Percentiles rank a stretch among this genome's conserved stretches.
phyloP scores from a whole-genome alignment of 2,797 vertebrate species.

The Taenioides sp. region DNA sequence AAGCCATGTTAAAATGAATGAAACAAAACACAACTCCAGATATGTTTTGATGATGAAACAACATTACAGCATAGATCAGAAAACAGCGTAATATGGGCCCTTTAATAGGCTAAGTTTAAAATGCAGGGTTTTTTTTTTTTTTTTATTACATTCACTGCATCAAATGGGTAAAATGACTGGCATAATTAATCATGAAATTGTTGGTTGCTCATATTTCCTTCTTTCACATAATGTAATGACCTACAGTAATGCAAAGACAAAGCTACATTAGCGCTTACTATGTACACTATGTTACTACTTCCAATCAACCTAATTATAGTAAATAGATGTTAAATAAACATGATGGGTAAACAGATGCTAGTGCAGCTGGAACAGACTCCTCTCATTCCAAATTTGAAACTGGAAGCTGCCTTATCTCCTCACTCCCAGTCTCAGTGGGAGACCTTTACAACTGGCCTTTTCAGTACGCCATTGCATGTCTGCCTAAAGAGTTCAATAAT shows the following conservation, averaged over 20 bases:
- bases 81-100: no score
- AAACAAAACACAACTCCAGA: no score
- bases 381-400: background rate
- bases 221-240: background rate
- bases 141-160: background rate
- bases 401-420: background rate
- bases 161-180: background rate
- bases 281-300: background rate
- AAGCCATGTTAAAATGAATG: no score
- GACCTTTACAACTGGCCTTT: background rate
- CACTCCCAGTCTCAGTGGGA: background rate
- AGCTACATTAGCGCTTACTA: background rate
- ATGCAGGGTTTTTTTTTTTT: no score
- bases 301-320: background rate
- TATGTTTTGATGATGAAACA: no score
- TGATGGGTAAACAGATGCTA: background rate
- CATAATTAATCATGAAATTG: background rate
- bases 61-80: no score
- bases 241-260: background rate
- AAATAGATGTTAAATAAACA: background rate
- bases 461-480: background rate
- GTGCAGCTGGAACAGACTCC: background rate
- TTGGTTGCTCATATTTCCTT: background rate
- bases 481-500: conserved; percentile 29
- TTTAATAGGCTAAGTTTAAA: no score